Conservation (phyloP, 1,140 invertebrate species). For the Euura lappo region DNA sequence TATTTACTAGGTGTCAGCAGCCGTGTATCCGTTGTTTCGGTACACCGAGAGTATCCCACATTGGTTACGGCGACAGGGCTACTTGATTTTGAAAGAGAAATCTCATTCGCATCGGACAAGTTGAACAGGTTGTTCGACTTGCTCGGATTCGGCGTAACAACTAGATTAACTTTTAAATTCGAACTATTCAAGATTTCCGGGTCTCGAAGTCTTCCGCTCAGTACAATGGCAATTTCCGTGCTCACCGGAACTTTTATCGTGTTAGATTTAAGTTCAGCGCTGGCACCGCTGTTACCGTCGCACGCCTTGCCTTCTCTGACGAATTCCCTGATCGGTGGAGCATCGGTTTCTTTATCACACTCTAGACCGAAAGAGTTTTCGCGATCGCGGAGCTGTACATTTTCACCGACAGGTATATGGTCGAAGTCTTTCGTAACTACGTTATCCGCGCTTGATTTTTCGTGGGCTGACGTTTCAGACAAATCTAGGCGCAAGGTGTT, state of each 20-base stretch:
- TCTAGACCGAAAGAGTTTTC: slow-evolving; percentile 4
- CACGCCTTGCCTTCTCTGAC: slow-evolving; percentile 10
- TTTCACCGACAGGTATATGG: slow-evolving; percentile 21
- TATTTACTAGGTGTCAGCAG: slow-evolving; percentile 70
- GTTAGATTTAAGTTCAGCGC: background rate
- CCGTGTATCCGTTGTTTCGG: slow-evolving; percentile 52
- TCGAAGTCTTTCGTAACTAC: slow-evolving; percentile 11
- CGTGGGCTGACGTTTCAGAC: background rate
- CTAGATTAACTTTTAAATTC: slow-evolving; percentile 48
- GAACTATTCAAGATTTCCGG: slow-evolving; percentile 41
- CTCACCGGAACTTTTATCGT: slow-evolving; percentile 44
- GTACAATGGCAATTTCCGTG: slow-evolving; percentile 53
- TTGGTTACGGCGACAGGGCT: slow-evolving; percentile 33
- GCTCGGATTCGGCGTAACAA: slow-evolving; percentile 39
- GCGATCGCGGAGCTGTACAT: background rate
- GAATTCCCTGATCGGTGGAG: background rate
- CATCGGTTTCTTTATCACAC: too few species aligned
- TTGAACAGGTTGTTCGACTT: slow-evolving; percentile 30
- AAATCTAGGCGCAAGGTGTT: slow-evolving; percentile 47
- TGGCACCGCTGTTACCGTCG: background rate
- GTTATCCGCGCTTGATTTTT: background rate
- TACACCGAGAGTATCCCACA: slow-evolving; percentile 15
- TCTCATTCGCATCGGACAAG: slow-evolving; percentile 51
- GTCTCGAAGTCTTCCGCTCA: slow-evolving; percentile 49
- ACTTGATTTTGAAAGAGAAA: slow-evolving; percentile 35